Evolutionary conservation across 2,113 vertebrate species (phyloP).

Genomic region (Eublepharis macularius): DNA sequence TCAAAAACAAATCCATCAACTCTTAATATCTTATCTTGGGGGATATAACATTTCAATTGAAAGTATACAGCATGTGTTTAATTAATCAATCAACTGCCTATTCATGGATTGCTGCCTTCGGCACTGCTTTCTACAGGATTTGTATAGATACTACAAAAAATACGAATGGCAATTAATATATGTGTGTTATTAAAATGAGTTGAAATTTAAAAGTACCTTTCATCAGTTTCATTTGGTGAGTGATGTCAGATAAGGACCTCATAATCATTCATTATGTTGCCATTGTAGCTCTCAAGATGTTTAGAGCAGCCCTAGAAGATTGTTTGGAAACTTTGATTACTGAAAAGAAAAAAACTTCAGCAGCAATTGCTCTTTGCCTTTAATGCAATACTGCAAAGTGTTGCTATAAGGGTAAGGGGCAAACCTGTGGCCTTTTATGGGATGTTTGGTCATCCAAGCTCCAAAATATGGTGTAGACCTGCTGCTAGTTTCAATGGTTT

Average conservation of each 20-base stretch:
- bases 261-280: not conserved
- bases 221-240: not conserved
- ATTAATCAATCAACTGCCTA: not conserved
- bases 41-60: not conserved
- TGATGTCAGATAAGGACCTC: not conserved
- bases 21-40: not conserved
- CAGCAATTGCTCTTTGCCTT: not conserved
- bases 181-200: not conserved
- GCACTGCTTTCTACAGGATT: not conserved
- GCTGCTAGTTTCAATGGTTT: not conserved
- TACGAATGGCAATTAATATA: not conserved
- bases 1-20: not conserved
- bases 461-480: not conserved
- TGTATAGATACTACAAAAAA: not conserved
- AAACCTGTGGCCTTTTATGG: not conserved
- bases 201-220: not conserved
- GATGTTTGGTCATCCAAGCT: not conserved
- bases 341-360: not conserved
- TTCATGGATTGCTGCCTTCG: not conserved
- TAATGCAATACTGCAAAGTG: not conserved
- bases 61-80: not conserved
- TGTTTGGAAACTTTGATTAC: not conserved
- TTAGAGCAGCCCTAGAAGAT: not conserved
- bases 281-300: not conserved
- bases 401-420: not conserved